These are phyloP conservation scores for Cyaniris semiargus DNA, from an alignment of 2,888 invertebrate genomes.

Conservation along the genomic window DNA sequence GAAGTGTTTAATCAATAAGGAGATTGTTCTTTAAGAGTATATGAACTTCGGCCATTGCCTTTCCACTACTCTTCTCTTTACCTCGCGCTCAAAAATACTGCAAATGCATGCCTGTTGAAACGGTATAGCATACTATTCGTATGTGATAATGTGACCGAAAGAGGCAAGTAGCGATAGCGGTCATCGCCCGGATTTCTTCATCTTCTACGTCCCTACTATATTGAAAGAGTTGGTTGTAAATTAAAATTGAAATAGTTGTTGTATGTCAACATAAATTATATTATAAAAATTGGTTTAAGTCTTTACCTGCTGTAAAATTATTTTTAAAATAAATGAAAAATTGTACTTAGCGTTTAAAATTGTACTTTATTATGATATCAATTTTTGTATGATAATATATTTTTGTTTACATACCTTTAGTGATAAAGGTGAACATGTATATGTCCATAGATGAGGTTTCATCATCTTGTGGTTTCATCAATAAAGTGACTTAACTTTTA, in stretches of 20 bases:
- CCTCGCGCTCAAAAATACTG: neutral
- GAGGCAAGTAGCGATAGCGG: neutral
- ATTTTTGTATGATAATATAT: neutral
- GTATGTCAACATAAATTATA: neutral
- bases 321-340: neutral
- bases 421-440: constrained; percentile 33
- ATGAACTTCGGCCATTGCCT: neutral
- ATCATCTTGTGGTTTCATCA: constrained; percentile 74
- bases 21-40: neutral
- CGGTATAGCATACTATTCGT: neutral
- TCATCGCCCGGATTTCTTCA: neutral
- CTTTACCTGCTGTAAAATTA: neutral
- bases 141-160: neutral
- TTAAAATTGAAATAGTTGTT: neutral
- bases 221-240: neutral
- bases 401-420: constrained; percentile 1
- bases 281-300: neutral
- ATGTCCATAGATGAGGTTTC: constrained; percentile 75
- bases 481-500: constrained; percentile 75
- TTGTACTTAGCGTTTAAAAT: neutral
- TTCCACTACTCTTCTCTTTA: neutral
- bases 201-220: neutral
- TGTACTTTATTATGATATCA: constrained; percentile 16
- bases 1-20: too few species aligned
- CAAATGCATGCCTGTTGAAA: neutral